These are phyloP conservation scores for Anableps anableps DNA, from an alignment of 2,797 vertebrate genomes.

Conservation along the genomic window DNA sequence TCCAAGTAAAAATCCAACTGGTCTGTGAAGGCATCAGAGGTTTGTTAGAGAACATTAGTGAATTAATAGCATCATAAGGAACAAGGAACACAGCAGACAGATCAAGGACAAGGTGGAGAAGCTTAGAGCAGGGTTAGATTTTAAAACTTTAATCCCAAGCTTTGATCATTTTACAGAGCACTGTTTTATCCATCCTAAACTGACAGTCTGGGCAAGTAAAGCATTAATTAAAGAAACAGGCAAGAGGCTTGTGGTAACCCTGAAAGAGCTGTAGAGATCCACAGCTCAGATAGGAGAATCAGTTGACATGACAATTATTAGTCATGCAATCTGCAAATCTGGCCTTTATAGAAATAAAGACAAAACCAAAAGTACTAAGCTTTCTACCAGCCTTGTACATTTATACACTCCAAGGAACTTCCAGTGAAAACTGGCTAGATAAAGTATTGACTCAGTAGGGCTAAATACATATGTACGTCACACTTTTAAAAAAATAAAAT, in stretches of 20 bases:
- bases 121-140: neutral
- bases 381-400: no score
- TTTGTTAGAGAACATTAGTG: neutral
- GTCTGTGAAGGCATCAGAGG: neutral
- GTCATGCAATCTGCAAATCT: neutral
- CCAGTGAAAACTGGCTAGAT: no score
- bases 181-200: neutral
- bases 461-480: neutral
- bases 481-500: neutral
- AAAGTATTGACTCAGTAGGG: no score
- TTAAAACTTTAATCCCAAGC: neutral
- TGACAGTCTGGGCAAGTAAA: neutral
- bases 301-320: neutral
- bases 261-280: neutral
- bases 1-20: neutral
- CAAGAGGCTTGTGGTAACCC: neutral
- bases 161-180: neutral
- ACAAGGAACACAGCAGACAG: neutral
- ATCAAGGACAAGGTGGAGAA: neutral
- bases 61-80: neutral
- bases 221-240: neutral
- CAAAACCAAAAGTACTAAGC: neutral
- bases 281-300: neutral
- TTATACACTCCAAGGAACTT: no score
- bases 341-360: neutral